These are phyloP conservation scores for Allolobophora icterica DNA, from an alignment of 2,888 invertebrate species.

Conservation along the genomic window DNA sequence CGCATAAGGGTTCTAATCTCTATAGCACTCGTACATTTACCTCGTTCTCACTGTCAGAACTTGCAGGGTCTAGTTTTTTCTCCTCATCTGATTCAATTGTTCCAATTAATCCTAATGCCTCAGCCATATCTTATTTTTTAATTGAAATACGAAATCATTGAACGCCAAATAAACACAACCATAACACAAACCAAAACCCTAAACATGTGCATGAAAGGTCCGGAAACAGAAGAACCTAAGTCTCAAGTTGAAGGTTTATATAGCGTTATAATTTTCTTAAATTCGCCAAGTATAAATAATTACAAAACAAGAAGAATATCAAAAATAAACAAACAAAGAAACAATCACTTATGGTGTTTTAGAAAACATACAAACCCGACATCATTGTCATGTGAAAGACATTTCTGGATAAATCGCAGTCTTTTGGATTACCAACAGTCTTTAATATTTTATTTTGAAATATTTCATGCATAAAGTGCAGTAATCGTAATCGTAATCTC, in stretches of 20 bases:
- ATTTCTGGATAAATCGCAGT: too few species aligned
- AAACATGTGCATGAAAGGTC: not conserved
- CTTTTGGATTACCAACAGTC: too few species aligned
- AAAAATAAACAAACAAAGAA: too few species aligned
- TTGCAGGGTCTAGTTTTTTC: constrained; percentile 77
- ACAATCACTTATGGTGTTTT: too few species aligned
- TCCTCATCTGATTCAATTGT: constrained; percentile 85
- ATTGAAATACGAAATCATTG: not conserved
- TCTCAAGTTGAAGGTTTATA: not conserved
- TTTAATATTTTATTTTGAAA: too few species aligned
- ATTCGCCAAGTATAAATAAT: too few species aligned
- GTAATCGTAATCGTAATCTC: too few species aligned
- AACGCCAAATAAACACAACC: not conserved
- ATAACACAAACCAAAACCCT: not conserved
- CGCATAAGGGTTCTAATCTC: not conserved
- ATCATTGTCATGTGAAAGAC: too few species aligned
- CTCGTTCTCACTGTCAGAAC: constrained; percentile 65
- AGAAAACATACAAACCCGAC: too few species aligned
- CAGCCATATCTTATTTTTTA: constrained; percentile 33
- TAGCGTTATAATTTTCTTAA: not conserved
- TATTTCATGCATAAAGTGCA: too few species aligned
- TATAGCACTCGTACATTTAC: constrained; percentile 43
- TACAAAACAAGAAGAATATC: too few species aligned
- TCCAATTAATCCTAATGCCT: constrained; percentile 73
- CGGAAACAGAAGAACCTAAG: not conserved